Percentiles rank a stretch among this genome's conserved stretches.
Evolutionary conservation across 2,113 vertebrate genomes (phyloP).

Genomic region (Oreocharis arfaki): DNA sequence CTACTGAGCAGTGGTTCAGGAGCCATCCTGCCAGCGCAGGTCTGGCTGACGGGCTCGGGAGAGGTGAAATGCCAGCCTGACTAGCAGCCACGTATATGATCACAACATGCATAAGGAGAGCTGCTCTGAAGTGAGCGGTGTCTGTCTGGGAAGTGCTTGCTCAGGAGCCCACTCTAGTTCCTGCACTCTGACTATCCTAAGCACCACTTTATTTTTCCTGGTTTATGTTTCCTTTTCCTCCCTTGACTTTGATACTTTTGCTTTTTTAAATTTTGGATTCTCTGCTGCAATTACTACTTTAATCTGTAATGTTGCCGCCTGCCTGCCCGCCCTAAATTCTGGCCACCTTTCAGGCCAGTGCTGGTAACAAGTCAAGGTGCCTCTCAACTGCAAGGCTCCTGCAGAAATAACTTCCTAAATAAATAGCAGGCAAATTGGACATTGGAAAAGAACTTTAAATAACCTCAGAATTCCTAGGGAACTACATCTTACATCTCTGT

Average conservation of each 20-base stretch:
- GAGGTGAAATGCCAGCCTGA: background rate
- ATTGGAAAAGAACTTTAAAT: constrained; percentile 65
- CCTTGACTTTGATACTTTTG: background rate
- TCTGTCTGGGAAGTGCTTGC: background rate
- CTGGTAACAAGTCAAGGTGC: constrained; percentile 12
- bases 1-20: background rate
- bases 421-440: constrained; percentile 65
- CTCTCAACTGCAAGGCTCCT: constrained; percentile 5
- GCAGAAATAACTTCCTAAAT: constrained; percentile 48
- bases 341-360: background rate
- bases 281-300: constrained; percentile 49
- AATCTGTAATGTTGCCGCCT: background rate
- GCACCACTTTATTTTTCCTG: background rate
- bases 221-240: constrained; percentile 17
- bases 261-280: constrained; percentile 46
- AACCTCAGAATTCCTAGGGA: constrained; percentile 55
- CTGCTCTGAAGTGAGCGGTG: background rate
- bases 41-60: background rate
- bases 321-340: background rate
- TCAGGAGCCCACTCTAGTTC: background rate
- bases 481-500: constrained; percentile 33
- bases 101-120: fast-evolving
- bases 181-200: background rate
- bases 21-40: background rate
- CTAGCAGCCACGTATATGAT: fast-evolving